Conservation (phyloP, 2,797 vertebrate species). For the Luscinia megarhynchos region DNA sequence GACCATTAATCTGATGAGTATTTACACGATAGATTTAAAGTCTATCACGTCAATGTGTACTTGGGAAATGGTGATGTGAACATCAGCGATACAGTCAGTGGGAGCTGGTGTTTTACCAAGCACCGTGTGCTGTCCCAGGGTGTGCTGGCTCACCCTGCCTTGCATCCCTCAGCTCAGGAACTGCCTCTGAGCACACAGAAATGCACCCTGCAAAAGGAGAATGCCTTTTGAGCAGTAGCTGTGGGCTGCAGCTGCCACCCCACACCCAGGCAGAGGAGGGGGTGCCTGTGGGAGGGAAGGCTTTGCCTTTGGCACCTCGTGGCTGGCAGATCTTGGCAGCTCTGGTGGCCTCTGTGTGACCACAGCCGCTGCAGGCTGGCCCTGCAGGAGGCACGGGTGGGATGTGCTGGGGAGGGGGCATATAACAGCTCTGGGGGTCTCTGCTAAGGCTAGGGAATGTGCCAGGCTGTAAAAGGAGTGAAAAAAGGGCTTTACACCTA, state of each 20-base stretch:
- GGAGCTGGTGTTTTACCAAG: not conserved
- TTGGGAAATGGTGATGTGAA: slow-evolving; percentile 16
- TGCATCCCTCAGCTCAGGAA: not conserved
- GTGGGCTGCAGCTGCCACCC: not conserved
- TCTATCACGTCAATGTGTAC: slow-evolving; percentile 35
- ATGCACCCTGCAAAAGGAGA: not conserved
- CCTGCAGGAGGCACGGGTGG: not conserved
- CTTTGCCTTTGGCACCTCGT: not conserved
- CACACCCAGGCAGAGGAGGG: fast-evolving
- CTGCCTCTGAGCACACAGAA: not conserved
- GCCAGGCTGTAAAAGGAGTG: not conserved
- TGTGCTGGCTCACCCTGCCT: not conserved
- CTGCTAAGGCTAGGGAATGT: not conserved
- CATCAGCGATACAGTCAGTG: not conserved
- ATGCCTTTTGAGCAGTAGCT: not conserved
- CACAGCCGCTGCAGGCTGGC: fast-evolving
- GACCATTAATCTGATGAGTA: slow-evolving; percentile 70
- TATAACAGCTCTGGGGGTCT: not conserved
- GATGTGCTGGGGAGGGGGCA: not conserved
- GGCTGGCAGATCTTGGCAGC: not conserved
- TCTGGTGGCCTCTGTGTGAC: not conserved
- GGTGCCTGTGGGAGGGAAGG: not conserved
- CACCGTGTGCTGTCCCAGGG: fast-evolving
- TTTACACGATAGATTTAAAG: slow-evolving; percentile 58
- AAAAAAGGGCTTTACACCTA: slow-evolving; percentile 6